phyloP scores from a whole-genome alignment of 2,797 vertebrate genomes.

The Clarias platycephalus region DNA sequence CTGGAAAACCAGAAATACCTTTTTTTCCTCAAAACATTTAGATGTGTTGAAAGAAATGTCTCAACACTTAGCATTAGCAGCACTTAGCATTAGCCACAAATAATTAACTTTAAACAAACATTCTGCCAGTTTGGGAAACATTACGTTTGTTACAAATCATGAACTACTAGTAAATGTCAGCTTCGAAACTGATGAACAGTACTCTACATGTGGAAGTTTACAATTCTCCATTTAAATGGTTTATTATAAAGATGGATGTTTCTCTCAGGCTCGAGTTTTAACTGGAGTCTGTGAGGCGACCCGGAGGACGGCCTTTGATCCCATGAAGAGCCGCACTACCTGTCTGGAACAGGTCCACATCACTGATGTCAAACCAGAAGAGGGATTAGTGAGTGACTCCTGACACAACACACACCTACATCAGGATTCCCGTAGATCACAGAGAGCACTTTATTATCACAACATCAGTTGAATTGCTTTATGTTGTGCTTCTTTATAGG shows the following conservation, averaged over 20 bases:
- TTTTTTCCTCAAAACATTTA: background rate
- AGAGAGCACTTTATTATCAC: background rate
- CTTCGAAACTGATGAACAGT: background rate
- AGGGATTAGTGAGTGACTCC: slow-evolving; percentile 85
- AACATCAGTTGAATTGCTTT: background rate
- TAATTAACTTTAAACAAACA: background rate
- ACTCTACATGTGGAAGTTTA: background rate
- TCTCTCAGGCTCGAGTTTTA: slow-evolving; percentile 83
- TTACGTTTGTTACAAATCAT: background rate
- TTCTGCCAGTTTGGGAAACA: background rate
- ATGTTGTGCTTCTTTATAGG: slow-evolving; percentile 69
- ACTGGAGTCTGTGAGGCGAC: slow-evolving; percentile 88
- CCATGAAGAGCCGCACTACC: slow-evolving; percentile 77
- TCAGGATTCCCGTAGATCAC: background rate
- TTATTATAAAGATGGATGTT: background rate
- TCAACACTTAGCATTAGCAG: background rate
- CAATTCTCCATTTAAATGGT: background rate
- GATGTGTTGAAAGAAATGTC: background rate
- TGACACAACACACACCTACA: background rate
- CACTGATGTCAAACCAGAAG: slow-evolving; percentile 81
- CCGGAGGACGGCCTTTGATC: slow-evolving; percentile 78
- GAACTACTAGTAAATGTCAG: background rate
- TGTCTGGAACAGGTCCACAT: slow-evolving; percentile 88
- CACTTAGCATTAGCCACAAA: background rate
- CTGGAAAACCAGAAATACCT: background rate